These are phyloP conservation scores for Choristoneura rosaceana DNA, from an alignment of 2,888 invertebrate genomes.

Conservation along the genomic window DNA sequence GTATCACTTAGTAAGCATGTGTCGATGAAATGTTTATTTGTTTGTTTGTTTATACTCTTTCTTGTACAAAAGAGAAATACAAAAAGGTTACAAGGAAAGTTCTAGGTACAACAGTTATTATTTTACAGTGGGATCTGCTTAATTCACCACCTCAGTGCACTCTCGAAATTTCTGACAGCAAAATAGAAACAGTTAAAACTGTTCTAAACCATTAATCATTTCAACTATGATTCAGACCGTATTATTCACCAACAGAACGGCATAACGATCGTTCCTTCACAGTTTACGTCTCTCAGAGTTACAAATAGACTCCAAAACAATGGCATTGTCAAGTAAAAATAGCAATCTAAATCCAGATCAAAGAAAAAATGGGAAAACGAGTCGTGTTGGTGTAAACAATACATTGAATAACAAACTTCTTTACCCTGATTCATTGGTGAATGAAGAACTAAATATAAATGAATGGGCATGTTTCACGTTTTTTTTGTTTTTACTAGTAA, in stretches of 20 bases:
- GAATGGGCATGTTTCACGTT: neutral
- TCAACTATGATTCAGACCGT: neutral
- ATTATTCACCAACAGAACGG: slow-evolving; percentile 9
- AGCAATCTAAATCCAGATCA: slow-evolving; percentile 27
- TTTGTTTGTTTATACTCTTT: no score
- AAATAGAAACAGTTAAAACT: no score
- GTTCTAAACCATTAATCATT: neutral
- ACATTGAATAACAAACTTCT: neutral
- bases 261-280: slow-evolving; percentile 1
- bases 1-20: slow-evolving; percentile 17
- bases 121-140: no score
- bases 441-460: neutral
- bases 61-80: no score
- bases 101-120: no score
- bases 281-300: slow-evolving; percentile 17
- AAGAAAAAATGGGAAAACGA: slow-evolving; percentile 3
- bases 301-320: slow-evolving; percentile 34
- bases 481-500: no score
- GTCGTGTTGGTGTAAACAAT: neutral
- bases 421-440: neutral
- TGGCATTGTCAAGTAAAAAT: slow-evolving; percentile 36
- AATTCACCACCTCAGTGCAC: no score
- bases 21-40: neutral
- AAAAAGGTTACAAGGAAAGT: no score
- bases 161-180: no score